Conservation (phyloP, 2,113 vertebrate genomes). For the Drymodes brunneopygia region DNA sequence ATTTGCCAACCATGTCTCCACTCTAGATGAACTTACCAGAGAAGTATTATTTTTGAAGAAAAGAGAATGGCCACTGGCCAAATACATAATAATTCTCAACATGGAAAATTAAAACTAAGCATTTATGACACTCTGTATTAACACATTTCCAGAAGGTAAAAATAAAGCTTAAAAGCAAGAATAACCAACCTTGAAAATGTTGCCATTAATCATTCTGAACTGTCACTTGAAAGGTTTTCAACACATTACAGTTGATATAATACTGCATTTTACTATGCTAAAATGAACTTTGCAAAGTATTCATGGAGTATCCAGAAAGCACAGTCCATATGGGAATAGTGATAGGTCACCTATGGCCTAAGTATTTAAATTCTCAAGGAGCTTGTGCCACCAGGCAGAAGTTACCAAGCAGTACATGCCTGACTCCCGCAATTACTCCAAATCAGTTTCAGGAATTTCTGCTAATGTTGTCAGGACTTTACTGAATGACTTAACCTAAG, state of each 20-base stretch:
- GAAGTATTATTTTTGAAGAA: not conserved
- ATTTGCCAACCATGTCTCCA: not conserved
- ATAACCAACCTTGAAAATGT: not conserved
- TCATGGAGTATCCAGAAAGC: not conserved
- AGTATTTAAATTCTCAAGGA: rapidly evolving
- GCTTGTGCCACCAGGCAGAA: not conserved
- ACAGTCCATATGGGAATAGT: rapidly evolving
- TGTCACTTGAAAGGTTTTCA: not conserved
- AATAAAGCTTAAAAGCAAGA: not conserved
- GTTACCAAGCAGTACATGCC: not conserved
- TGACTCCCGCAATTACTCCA: not conserved
- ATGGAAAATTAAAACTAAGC: not conserved
- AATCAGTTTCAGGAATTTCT: not conserved
- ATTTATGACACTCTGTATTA: not conserved
- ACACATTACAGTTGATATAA: not conserved
- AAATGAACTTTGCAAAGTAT: not conserved
- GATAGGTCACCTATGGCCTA: not conserved
- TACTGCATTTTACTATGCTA: not conserved
- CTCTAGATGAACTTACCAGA: not conserved
- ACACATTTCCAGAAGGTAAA: not conserved
- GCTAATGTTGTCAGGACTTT: not conserved
- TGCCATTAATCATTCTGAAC: not conserved
- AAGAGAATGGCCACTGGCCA: not conserved
- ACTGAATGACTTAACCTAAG: not conserved
- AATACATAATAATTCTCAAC: not conserved